Base-by-base conservation (phyloP, 1,140 invertebrate genomes). In the Drosophila rhopaloa region DNA sequence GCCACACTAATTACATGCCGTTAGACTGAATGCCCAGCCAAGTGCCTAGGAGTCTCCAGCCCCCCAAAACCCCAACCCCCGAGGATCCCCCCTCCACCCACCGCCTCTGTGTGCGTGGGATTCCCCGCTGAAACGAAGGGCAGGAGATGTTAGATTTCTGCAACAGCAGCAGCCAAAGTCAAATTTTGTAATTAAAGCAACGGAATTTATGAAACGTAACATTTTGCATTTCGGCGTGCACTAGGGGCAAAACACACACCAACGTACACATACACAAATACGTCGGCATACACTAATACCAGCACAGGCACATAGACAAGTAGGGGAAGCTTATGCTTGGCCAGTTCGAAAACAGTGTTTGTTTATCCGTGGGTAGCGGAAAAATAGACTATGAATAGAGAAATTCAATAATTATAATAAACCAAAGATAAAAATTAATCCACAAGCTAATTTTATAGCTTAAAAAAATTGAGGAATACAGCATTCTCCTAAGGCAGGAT, bases 1-100 rank as follows among this genome's bases (percentile, higher is more conserved):
- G 84, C 85, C 85, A 84, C 85, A 90, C 84, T 89, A 89, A 89
- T 89, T 89, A 89, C 84, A 84, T 79, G 83, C 85, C 85, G 84
- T 89, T 89, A 89, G 80, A 86, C 57, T 76, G 76, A 86, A 86
- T 81, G 83, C 83, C 81, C 74, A 55, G 44, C 76, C 76, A 79
- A 79, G 73, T 79, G 75, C 59, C 72, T 57, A 67, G 77, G 60
- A 65, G 41, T 67, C 62, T 41, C 37, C 19, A 27, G n/a, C 13
- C 35, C 29, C 40, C 29, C 24, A 24, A 4, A 2, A 0, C 4
- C 4, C 29, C 24, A 24, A 4, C 24, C 4, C 4, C 4, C 24
- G 3, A 24, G 24, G 24, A 24, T 24, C 24, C 24, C 19, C 24
- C 24, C 24, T 35, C 9, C 13, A 8, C 38, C 37, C 24, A 5